Evolutionary conservation across 2,888 invertebrate genomes (phyloP).

Genomic region (Eulithis testata): DNA sequence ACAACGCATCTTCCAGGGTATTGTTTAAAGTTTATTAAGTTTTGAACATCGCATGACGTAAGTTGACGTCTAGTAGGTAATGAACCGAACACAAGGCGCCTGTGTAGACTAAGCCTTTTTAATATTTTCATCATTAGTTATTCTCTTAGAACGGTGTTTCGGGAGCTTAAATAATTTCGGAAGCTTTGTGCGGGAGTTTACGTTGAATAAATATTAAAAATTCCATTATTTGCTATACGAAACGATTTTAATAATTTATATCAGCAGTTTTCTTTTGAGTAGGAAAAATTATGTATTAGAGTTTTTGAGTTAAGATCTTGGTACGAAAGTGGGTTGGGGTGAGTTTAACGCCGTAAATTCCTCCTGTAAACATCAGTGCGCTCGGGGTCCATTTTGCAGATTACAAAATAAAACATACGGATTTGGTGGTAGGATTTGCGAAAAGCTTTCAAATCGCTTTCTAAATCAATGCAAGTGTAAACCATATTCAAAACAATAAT

Average conservation of each 20-base stretch:
- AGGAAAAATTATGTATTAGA: constrained; percentile 31
- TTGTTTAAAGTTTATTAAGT: constrained; percentile 82
- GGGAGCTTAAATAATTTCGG: constrained; percentile 41
- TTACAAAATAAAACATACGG: constrained; percentile 23
- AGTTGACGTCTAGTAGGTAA: constrained; percentile 70
- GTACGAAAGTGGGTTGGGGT: constrained; percentile 13
- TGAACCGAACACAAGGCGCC: constrained; percentile 60
- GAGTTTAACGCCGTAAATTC: constrained; percentile 20
- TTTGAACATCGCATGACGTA: constrained; percentile 74
- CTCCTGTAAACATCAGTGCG: constrained; percentile 17
- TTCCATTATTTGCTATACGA: constrained; percentile 41
- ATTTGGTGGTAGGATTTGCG: constrained; percentile 13
- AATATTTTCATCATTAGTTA: constrained; percentile 49
- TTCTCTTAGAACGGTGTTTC: constrained; percentile 42
- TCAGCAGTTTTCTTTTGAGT: constrained; percentile 40
- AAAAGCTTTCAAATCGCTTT: constrained; percentile 8
- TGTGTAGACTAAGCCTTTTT: constrained; percentile 47
- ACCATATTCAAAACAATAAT: too few relatives aligned
- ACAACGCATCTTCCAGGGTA: constrained; percentile 77
- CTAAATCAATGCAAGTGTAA: background rate
- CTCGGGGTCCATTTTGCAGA: constrained; percentile 20
- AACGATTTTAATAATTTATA: constrained; percentile 42
- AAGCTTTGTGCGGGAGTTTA: constrained; percentile 39
- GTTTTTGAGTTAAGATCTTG: constrained; percentile 27
- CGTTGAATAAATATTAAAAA: constrained; percentile 42